These are phyloP conservation scores for Propithecus coquereli DNA, from an alignment of 2,113 vertebrate species.

Conservation along the genomic window DNA sequence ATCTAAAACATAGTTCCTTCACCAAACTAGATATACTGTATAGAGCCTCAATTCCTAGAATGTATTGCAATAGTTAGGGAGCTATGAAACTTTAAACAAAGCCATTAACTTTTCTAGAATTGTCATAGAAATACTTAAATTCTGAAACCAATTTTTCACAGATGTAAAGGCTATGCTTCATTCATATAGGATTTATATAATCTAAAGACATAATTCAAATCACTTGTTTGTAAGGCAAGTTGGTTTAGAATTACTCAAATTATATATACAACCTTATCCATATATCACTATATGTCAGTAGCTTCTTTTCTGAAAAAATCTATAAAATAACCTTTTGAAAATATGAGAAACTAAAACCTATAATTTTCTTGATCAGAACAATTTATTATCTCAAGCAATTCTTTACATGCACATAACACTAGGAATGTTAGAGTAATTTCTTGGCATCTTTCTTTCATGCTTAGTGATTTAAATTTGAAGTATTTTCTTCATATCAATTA, in stretches of 20 bases:
- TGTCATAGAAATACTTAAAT: constrained; percentile 1
- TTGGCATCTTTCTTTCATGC: neutral
- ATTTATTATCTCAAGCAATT: neutral
- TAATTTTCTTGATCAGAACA: constrained; percentile 46
- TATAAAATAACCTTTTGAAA: constrained; percentile 23
- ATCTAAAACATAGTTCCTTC: neutral
- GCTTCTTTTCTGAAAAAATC: constrained; percentile 25
- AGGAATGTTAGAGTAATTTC: neutral
- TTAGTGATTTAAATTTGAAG: constrained; percentile 28
- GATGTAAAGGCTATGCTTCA: neutral
- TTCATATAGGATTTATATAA: neutral
- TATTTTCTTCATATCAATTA: constrained; percentile 48
- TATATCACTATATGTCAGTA: neutral
- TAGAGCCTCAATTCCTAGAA: neutral
- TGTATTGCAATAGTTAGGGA: neutral
- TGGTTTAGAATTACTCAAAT: neutral
- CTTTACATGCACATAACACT: neutral
- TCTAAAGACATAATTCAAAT: constrained; percentile 3
- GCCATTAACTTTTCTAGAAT: neutral
- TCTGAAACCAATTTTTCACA: neutral
- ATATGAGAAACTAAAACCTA: neutral
- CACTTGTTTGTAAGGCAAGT: neutral
- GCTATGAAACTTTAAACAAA: neutral
- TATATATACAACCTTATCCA: neutral
- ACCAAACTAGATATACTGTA: neutral